These are phyloP conservation scores for Hetaerina titia DNA, from an alignment of 2,888 invertebrate genomes.

Conservation along the genomic window DNA sequence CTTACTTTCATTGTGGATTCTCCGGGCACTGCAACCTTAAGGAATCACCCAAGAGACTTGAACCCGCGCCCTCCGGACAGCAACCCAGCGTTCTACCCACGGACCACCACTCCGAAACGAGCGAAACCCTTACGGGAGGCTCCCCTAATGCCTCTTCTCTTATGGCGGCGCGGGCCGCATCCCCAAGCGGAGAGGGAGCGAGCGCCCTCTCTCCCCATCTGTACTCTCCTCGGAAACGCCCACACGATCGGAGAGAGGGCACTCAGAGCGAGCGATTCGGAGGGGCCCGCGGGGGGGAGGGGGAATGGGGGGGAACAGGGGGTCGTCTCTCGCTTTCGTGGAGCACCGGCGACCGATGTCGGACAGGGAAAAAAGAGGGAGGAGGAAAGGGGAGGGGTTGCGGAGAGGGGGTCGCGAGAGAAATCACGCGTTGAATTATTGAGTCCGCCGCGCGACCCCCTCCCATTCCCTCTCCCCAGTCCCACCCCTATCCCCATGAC, in stretches of 20 bases:
- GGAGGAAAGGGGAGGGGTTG: background rate
- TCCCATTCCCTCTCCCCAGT: background rate
- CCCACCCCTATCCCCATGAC: background rate
- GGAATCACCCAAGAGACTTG: no score
- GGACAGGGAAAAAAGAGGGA: background rate
- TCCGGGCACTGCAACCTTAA: no score
- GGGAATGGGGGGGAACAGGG: no score
- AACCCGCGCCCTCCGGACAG: no score
- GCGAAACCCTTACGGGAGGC: no score
- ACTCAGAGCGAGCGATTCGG: background rate
- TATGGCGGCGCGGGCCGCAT: background rate
- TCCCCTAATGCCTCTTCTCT: no score
- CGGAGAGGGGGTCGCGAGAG: background rate
- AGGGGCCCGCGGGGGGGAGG: no score
- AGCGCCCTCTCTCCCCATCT: background rate
- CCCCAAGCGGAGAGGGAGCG: no score
- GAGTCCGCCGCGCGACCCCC: background rate
- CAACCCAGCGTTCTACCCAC: no score
- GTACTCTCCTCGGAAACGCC: background rate
- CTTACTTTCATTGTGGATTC: no score
- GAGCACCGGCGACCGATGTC: background rate
- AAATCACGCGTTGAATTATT: constrained; percentile 21
- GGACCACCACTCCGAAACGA: no score
- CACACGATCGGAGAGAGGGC: background rate
- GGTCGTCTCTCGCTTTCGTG: background rate